Conservation (phyloP, 2,113 vertebrate species). For the Hemibagrus wyckioides region DNA sequence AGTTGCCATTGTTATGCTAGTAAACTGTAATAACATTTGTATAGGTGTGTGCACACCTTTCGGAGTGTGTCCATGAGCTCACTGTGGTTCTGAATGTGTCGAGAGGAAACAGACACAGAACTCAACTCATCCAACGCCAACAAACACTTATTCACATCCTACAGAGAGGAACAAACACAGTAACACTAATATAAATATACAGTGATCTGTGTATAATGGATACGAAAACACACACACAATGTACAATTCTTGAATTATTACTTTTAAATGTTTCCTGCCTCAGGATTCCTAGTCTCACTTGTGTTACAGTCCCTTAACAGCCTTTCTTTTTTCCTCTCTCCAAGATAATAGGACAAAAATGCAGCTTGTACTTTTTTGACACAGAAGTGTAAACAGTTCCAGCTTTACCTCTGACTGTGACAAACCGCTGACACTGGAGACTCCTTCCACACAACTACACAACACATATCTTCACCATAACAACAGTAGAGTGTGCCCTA, state of each 20-base stretch:
- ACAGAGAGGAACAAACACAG: background rate
- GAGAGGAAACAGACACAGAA: constrained; percentile 87
- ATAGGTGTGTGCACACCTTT: constrained; percentile 74
- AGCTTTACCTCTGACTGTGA: too few species aligned
- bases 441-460: too few species aligned
- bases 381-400: too few species aligned
- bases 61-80: constrained; percentile 90
- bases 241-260: background rate
- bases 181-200: background rate
- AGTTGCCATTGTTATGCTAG: background rate
- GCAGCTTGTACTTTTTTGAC: too few species aligned
- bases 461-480: too few species aligned
- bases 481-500: too few species aligned
- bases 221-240: background rate
- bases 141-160: constrained; percentile 91
- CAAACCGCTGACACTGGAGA: too few species aligned
- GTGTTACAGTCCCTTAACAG: too few species aligned
- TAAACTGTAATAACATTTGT: background rate
- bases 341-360: too few species aligned
- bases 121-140: constrained; percentile 88
- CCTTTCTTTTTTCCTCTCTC: too few species aligned
- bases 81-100: constrained; percentile 93
- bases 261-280: too few species aligned
- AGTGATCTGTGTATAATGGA: background rate
- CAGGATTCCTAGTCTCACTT: too few species aligned